Evolutionary conservation across 64 coral and sea anemone genomes (phyloP), one percentile per base, ranked within the genome.

Genomic region (Trachythela sp.): DNA sequence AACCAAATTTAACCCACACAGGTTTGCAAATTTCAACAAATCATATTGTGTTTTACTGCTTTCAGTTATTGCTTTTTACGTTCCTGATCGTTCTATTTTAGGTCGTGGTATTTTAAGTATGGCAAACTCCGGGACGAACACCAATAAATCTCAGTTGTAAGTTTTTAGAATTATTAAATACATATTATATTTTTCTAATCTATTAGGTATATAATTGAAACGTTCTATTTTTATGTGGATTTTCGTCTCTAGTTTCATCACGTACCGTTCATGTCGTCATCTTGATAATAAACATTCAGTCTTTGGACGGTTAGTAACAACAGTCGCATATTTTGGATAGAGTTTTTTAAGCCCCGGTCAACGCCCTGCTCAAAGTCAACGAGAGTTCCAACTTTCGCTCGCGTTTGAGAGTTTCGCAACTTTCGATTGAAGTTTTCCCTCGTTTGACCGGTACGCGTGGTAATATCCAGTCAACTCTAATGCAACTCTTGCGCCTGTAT

Each of bases 61-160:
- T 35, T 13, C 30, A 29, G 27, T 80, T 4, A 1, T 37, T 13
- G 33, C 35, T 38, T 80, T 2, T 15, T 35, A 22, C 3, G 59
- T 68, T 68, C 15, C 30, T 1, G 1, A 26, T n/a, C 72, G 31
- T 43, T 88, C 8, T 48, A 48, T 70, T 87, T 17, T 43, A 95
- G 94, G 94, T 26, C 87, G 94, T 35, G 94, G 94, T 24, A 83
- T 95, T 39, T 48, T 95, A 29, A 95, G 94, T 89, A 95, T 95
- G 94, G 94, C 94, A 36, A 95, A 95, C 60, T 95, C 94, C 34
- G 94, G 94, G 54, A 45, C 80, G 8, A 92, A 92, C 35, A 95
- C 94, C 14, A 95, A 95, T 38, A 95, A 95, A 86, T 95, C 94
- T 34, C 94, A 95, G 45, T 95, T 95, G 94, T 95, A 64, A 92